Conservation (phyloP, 2,888 invertebrate genomes). For the Sicus ferrugineus region DNA sequence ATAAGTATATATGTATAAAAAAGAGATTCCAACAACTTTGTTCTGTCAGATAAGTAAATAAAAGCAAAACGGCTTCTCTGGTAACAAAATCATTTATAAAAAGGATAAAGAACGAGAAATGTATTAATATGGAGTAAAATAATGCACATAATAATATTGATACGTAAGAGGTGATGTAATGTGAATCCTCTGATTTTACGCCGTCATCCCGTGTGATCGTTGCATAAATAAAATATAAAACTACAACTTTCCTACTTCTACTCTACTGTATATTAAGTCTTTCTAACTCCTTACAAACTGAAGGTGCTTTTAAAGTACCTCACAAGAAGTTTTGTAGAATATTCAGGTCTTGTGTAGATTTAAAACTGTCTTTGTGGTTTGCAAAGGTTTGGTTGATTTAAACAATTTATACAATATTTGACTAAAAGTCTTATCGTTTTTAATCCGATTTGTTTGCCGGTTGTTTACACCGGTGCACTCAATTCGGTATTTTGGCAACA, state of each 20-base stretch:
- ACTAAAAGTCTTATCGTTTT: conserved; percentile 26
- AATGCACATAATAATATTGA: too few relatives aligned
- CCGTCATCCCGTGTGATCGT: background rate
- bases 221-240: background rate
- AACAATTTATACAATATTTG: conserved; percentile 16
- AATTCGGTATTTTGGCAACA: background rate
- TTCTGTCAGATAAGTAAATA: too few relatives aligned
- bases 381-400: background rate
- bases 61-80: too few relatives aligned
- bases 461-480: background rate
- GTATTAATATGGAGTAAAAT: too few relatives aligned
- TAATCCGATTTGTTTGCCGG: background rate
- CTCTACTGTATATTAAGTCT: background rate
- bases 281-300: background rate
- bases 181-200: background rate
- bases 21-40: background rate
- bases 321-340: background rate
- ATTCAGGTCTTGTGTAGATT: background rate
- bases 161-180: too few relatives aligned
- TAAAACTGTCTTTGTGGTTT: background rate
- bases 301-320: too few relatives aligned
- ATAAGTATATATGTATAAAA: background rate
- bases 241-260: background rate
- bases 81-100: too few relatives aligned
- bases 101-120: too few relatives aligned